Evolutionary conservation across 2,113 vertebrate genomes (phyloP).

Genomic region (Urocynchramus pylzowi): DNA sequence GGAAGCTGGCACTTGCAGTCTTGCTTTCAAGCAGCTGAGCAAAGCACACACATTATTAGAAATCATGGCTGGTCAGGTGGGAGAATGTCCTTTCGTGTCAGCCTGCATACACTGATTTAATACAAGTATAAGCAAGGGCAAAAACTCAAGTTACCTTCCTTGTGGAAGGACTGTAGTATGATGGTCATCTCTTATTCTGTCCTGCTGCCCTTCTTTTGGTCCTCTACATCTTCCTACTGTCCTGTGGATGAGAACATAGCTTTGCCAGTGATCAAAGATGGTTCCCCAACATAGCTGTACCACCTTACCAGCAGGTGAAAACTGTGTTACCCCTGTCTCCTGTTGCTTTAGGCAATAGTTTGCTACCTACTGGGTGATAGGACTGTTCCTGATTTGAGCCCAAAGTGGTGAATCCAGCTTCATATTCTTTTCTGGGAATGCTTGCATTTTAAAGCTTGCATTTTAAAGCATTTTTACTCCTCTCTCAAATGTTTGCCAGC

Average conservation of each 20-base stretch:
- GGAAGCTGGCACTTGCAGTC: background rate
- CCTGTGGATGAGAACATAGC: background rate
- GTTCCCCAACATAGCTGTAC: background rate
- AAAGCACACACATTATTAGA: background rate
- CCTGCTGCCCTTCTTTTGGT: background rate
- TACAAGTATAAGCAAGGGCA: background rate
- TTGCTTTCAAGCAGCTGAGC: background rate
- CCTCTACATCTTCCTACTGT: accelerated
- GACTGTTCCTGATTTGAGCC: background rate
- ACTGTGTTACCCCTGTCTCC: background rate
- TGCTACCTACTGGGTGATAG: background rate
- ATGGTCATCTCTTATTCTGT: background rate
- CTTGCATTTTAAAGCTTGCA: background rate
- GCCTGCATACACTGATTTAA: background rate
- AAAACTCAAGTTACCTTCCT: background rate
- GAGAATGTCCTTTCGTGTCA: background rate
- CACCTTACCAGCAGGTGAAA: background rate
- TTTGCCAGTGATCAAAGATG: background rate
- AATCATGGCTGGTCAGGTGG: background rate
- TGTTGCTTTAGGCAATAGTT: background rate
- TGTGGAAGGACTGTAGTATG: background rate
- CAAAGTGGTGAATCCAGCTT: background rate
- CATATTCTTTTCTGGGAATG: accelerated
- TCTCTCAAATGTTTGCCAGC: background rate
- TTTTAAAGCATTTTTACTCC: background rate